A percentile compares a stretch with the other conserved stretches of the same genome.
These are phyloP conservation scores for Apaloderma vittatum DNA, from an alignment of 2,113 vertebrate genomes.

Conservation along the genomic window DNA sequence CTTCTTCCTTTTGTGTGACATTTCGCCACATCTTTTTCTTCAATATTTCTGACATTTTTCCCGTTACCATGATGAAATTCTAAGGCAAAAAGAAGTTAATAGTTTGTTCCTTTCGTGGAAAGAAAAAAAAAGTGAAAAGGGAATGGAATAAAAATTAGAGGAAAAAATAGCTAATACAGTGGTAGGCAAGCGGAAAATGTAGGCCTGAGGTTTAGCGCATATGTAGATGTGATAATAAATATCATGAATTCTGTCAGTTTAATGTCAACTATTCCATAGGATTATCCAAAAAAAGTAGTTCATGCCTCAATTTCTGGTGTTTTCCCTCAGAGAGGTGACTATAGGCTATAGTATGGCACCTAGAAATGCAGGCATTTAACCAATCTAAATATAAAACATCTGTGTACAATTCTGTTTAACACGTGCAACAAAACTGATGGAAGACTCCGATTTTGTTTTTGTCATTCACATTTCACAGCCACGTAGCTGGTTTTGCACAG, in stretches of 20 bases:
- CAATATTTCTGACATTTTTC: constrained; percentile 8
- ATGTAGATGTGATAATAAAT: neutral
- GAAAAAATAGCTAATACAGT: rapidly evolving
- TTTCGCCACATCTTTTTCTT: neutral
- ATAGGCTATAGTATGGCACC: neutral
- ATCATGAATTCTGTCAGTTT: rapidly evolving
- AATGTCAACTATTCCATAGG: neutral
- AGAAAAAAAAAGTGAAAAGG: neutral
- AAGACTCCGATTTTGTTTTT: rapidly evolving
- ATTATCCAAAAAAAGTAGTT: neutral
- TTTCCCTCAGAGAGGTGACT: rapidly evolving
- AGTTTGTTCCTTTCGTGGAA: neutral
- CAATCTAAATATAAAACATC: rapidly evolving
- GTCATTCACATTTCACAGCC: rapidly evolving
- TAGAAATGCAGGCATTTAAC: neutral
- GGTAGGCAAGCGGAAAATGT: neutral
- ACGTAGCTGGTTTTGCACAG: rapidly evolving
- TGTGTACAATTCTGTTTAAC: rapidly evolving
- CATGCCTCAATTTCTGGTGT: neutral
- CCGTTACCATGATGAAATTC: neutral
- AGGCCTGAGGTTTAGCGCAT: neutral
- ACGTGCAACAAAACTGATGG: no score
- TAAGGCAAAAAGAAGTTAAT: neutral
- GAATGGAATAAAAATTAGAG: neutral
- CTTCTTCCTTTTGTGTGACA: neutral